Percentiles rank a stretch among this genome's conserved stretches.
Conservation (phyloP, 2,113 vertebrate genomes). For the Ptychochromis oligacanthus region DNA sequence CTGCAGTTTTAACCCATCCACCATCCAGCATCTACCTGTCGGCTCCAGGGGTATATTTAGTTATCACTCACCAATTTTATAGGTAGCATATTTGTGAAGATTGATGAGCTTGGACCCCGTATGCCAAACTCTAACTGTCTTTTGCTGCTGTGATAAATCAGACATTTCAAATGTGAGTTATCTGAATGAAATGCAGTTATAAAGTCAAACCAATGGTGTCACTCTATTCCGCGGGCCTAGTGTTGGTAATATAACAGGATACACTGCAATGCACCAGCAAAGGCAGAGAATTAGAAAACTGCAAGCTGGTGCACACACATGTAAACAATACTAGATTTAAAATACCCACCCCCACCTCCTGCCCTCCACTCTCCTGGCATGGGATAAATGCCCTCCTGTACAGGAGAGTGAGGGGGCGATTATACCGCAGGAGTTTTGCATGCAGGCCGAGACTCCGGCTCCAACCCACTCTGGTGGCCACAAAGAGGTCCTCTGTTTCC, state of each 20-base stretch:
- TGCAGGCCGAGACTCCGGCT: constrained; percentile 63
- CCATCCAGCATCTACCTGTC: neutral
- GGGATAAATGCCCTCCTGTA: constrained; percentile 78
- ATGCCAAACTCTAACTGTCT: neutral
- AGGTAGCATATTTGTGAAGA: neutral
- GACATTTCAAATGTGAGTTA: neutral
- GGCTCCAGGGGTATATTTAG: neutral
- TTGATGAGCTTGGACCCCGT: neutral
- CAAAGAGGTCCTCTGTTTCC: constrained; percentile 74
- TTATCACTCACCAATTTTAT: neutral
- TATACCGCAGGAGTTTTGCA: constrained; percentile 69
- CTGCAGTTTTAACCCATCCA: neutral
- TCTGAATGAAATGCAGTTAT: neutral
- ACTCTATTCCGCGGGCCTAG: neutral
- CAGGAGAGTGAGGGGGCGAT: constrained; percentile 65
- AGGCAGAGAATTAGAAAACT: neutral
- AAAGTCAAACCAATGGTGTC: neutral
- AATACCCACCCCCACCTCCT: constrained; percentile 22
- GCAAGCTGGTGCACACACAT: constrained; percentile 10
- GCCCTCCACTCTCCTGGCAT: constrained; percentile 62
- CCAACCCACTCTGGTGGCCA: constrained; percentile 72
- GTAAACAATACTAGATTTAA: constrained; percentile 6
- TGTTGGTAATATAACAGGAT: neutral
- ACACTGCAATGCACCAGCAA: constrained; percentile 8
- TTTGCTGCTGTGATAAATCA: neutral